Base-by-base conservation (phyloP, 1,140 invertebrate species). In the Drepana arcuata region DNA sequence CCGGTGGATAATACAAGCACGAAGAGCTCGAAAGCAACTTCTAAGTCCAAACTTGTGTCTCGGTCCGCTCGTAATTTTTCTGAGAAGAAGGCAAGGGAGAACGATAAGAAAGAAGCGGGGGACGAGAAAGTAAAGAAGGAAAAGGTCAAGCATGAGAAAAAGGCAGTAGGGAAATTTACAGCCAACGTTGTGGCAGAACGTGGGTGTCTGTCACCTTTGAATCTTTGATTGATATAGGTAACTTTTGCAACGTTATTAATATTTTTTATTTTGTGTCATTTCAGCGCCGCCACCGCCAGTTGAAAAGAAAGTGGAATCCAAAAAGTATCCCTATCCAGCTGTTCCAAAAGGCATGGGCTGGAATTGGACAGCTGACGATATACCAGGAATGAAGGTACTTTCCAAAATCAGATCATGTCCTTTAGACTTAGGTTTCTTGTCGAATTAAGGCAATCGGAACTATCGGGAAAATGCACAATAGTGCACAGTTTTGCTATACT, bases 271-370 rank as follows among this genome's bases (percentile, higher is more conserved):
- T 26, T 14, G 12, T 30, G 7, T 29, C 30, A 15, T 47, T 52
- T 52, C 25, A 10, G 18, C 33, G 57, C 59, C 38, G 23, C 23
- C 40, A 25, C 38, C 37, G 12, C 27, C 34, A 3, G 38, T 49
- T 31, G 55, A 66, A 40, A 64, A 61, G 14, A 58, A 48, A 35
- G n/a, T n/a, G n/a, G n/a, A n/a, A n/a, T n/a, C n/a, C n/a, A n/a
- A n/a, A n/a, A 67, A 62, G 28, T 73, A 77, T 40, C 70, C 66
- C 0, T 77, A 71, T 39, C 72, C 72, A 5, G 46, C 55, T 2
- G 73, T 81, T 7, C 77, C 73, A 0, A 69, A 68, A 31, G 36
- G 73, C 33, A 81, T 75, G 74, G 77, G 77, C 3, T 81, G 77
- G 77, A 67, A 69, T 34, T 81, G 74, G 73, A 64, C 33, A 6